Evolutionary conservation across 2,113 vertebrate species (phyloP), one percentile per base, ranked within the genome.

Genomic region (Gymnorhina tibicen): DNA sequence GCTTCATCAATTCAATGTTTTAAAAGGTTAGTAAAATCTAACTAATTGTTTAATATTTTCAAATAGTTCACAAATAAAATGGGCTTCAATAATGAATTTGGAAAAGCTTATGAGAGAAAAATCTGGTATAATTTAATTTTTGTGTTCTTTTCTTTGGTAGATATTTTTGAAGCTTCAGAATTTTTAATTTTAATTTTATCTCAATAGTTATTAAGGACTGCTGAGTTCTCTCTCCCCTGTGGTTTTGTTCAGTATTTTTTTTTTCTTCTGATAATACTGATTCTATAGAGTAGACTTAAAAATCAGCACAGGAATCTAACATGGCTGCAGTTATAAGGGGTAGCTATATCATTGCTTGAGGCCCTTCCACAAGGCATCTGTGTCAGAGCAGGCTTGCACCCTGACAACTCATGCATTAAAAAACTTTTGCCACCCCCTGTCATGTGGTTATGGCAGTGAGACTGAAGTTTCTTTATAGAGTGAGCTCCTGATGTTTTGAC

Each of bases 381-480:
- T 6, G 1, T 41, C 58, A 46, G 56, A 64, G 44, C 9, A 62
- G 17, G 17, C 28, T 75, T 55, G 11, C 19, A 50, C 30, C 10
- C 37, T 3, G 1, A 10, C 39, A 67, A 67, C 10, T 32, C 42
- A 67, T n/a, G 39, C 5, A 2, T 17, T 47, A 60, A 76, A 67
- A 75, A 72, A 42, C 35, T 30, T 83, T 86, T 77, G 21, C 62
- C n/a, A 84, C 32, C 14, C 16, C 5, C 70, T 44, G 28, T 69
- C 46, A 44, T 0, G 4, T 0, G 0, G 27, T 37, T 63, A 13
- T 4, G 6, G 18, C 59, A 87, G 21, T 7, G 35, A n/a, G 20
- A 39, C 20, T 74, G 32, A 81, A 73, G 23, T 62, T 85, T 55
- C 39, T 91, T 11, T 39, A 2, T 16, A n/a, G 10, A 56, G 13